Base-by-base conservation (phyloP, 2,797 vertebrate species). In the Galagoides demidoff region DNA sequence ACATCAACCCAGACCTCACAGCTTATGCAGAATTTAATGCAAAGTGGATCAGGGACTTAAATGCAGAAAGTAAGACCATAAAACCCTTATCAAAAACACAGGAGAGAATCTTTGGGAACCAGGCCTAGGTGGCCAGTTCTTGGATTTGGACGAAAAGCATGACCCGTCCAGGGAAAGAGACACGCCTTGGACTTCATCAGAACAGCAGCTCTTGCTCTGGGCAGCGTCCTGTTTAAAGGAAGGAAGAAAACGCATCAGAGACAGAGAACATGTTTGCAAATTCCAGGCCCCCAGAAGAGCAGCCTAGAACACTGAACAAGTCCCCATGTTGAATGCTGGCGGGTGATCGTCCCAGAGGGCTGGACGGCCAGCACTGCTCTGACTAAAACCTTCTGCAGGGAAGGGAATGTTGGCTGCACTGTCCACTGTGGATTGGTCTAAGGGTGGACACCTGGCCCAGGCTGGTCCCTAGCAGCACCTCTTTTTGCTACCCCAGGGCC, bases 331-430 rank as follows among this genome's bases (percentile, higher is more conserved):
- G 29, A 22, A 7, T 3, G n/a, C 20, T 4, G 1, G 43, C 7
- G 20, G 43, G 9, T 0, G 8, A 34, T 0, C 5, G 5, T 37
- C 37, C 20, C 0, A 0, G 34, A 23, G 43, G 23, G 0, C 1
- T 0, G 1, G 23, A 3, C 55, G 6, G 2, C 16, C 37, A 25
- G 31, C 19, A 2, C 37, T 13, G 84, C 5, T 8, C 68, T 10
- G 31, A 17, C 13, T 1, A 49, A 70, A 27, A 27, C 20, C 20
- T 45, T 27, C 79, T 70, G 55, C 11, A 3, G 19, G 10, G 57
- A 37, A 4, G 17, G 78, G 49, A 37, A 29, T 13, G 68, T 39
- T 79, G 57, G 52, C 52, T 13, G 19, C 1, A 0, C 84, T 55
- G n/a, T 59, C 37, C 7, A 0, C 17, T 12, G 1, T 7, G 23